These are phyloP conservation scores for Anagyrus pseudococci DNA, from an alignment of 2,888 invertebrate species.

Conservation along the genomic window DNA sequence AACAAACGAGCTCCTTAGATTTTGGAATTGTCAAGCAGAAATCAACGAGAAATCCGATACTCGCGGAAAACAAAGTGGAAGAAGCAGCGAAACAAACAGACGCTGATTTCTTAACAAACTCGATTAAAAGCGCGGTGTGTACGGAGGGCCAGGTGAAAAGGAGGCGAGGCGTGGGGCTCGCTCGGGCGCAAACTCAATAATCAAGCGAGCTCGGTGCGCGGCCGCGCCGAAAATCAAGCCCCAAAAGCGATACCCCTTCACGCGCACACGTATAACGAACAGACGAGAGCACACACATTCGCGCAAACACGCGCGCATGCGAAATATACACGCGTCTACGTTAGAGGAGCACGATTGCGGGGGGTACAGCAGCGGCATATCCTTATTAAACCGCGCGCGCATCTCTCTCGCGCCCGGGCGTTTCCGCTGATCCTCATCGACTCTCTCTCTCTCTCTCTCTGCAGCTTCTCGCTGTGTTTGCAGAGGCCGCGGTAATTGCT, in stretches of 20 bases:
- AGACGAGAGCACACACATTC: not conserved
- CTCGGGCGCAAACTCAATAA: too few relatives aligned
- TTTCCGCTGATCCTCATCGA: not conserved
- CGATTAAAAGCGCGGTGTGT: not conserved
- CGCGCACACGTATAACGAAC: too few relatives aligned
- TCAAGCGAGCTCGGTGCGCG: not conserved
- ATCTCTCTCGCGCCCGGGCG: too few relatives aligned
- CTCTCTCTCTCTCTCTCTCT: not conserved
- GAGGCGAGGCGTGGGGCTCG: too few relatives aligned
- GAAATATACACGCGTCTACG: not conserved
- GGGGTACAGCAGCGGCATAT: too few relatives aligned
- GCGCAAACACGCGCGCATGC: too few relatives aligned
- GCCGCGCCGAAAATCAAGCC: not conserved
- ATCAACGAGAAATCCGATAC: too few relatives aligned
- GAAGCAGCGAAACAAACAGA: too few relatives aligned
- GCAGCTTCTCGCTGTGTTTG: not conserved
- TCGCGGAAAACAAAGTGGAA: too few relatives aligned
- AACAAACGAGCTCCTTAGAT: too few relatives aligned
- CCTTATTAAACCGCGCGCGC: not conserved
- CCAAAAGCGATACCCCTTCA: not conserved
- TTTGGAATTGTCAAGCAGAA: too few relatives aligned
- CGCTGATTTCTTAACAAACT: not conserved
- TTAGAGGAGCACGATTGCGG: too few relatives aligned
- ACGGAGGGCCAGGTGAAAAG: not conserved
- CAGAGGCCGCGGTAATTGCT: constrained; percentile 14